Base-by-base conservation (phyloP, 2,888 invertebrate species). In the Carabus problematicus region DNA sequence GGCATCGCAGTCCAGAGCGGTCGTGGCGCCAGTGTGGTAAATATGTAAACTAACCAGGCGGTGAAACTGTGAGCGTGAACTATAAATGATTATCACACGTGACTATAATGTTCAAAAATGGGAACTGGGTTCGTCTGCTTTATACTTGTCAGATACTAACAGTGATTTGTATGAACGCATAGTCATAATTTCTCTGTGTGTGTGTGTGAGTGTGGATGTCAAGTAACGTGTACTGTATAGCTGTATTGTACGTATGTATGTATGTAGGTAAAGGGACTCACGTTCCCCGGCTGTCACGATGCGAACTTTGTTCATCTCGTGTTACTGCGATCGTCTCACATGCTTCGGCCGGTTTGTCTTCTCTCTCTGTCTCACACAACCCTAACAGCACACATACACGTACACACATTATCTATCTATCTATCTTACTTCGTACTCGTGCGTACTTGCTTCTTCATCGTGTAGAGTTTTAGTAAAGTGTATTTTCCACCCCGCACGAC, bases 231-330 rank as follows among this genome's bases (percentile, higher is more conserved):
- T 52, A 52, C 9, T 62, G 61, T 54, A 29, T 29, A 52, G 60
- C 42, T 68, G 67, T 61, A 64, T n/a, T 70, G 54, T 70, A 29
- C 6, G 29, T 29, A 29, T 69, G 66, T 66, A 29, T 29, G 52
- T 16, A 12, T 52, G 19, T 56, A 95, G 95, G 93, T 94, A 88
- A 96, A 96, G 88, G 95, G 95, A 85, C 89, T 95, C 85, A 93
- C 92, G 90, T 94, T 95, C 86, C 95, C 95, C 84, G 96, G 96
- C 86, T 93, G 94, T 87, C 93, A 94, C 86, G 94, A 95, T 88
- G 91, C 94, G 83, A 90, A 91, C 86, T 95, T 94, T 89, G 94
- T 95, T 89, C 94, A 94, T 84, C 93, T 94, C 88, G 93, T 97
- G 84, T 89, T 96, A 86, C 96, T 97, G 85, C 92, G 97, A 86